A percentile compares a stretch with the other conserved stretches of the same genome.
These are phyloP conservation scores for Arctopsyche grandis DNA, from an alignment of 1,140 invertebrate genomes.

Conservation along the genomic window DNA sequence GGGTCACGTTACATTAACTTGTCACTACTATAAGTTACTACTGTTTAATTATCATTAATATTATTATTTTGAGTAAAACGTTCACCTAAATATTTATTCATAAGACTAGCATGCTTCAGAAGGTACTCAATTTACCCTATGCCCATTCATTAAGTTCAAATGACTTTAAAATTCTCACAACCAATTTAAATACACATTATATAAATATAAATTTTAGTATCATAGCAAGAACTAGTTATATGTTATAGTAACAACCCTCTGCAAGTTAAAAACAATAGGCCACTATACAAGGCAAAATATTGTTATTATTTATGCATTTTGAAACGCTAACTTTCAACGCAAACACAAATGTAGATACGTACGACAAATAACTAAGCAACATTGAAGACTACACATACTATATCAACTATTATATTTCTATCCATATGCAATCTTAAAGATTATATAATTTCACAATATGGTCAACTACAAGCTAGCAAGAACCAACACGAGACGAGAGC, in stretches of 20 bases:
- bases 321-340: neutral
- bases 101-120: slow-evolving; percentile 53
- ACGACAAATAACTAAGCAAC: neutral
- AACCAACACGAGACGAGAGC: neutral
- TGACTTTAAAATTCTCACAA: slow-evolving; percentile 52
- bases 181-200: slow-evolving; percentile 44
- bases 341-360: neutral
- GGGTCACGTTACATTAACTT: slow-evolving; percentile 33
- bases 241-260: slow-evolving; percentile 7
- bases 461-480: neutral
- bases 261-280: slow-evolving; percentile 17
- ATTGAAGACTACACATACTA: neutral
- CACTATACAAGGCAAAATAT: slow-evolving; percentile 29
- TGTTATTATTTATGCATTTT: neutral
- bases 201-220: neutral
- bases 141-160: slow-evolving; percentile 51
- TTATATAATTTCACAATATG: neutral
- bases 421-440: slow-evolving; percentile 9
- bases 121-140: slow-evolving; percentile 52
- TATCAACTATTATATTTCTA: neutral
- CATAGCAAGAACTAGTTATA: slow-evolving; percentile 3
- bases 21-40: slow-evolving; percentile 24
- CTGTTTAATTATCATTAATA: slow-evolving; percentile 14
- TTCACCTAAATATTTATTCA: slow-evolving; percentile 43
- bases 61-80: slow-evolving; percentile 25